Evolutionary conservation across 1,140 invertebrate species (phyloP), one percentile per base, ranked within the genome.

Genomic region (Rhyzopertha dominica): DNA sequence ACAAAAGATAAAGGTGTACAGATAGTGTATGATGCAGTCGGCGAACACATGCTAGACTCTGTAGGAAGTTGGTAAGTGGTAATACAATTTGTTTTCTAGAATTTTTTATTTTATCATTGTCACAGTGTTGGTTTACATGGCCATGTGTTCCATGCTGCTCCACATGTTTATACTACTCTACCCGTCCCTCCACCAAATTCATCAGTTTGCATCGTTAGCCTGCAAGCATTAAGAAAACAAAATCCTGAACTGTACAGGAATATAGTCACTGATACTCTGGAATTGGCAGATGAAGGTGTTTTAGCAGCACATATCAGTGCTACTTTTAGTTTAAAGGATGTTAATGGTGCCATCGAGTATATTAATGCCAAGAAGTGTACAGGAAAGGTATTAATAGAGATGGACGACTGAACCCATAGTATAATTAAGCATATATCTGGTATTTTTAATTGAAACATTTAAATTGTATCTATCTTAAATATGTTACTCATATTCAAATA

Each of bases 11-110:
- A 70, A 60, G 74, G 74, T 5, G 73, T 72, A 1, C 59, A 73
- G 51, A 58, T 78, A 25, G 67, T 78, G 17, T 75, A 77, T 65
- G 77, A 79, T 59, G 71, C 74, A 25, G 73, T 77, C 32, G 76
- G 77, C 1, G 76, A 75, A 20, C 67, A 77, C 32, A 53, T 74
- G 29, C 72, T 77, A 46, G 62, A 70, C 39, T 59, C 66, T 41
- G 63, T 69, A 25, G 54, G 73, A 7, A 55, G 62, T 49, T 73
- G 74, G 74, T 76, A 67, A 60, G 31, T 46, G 14, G 25, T 34
- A 8, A 7, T n/a, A 37, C 12, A 13, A 23, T 12, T 18, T 39
- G 17, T 39, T 45, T 49, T 46, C n/a, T 10, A 30, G 28, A 40
- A 8, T 40, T 25, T 40, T 38, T 29, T 13, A 23, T 26, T 49